Evolutionary conservation across 2,888 invertebrate species (phyloP), one percentile per base, ranked within the genome.

Genomic region (Empis stercorea): DNA sequence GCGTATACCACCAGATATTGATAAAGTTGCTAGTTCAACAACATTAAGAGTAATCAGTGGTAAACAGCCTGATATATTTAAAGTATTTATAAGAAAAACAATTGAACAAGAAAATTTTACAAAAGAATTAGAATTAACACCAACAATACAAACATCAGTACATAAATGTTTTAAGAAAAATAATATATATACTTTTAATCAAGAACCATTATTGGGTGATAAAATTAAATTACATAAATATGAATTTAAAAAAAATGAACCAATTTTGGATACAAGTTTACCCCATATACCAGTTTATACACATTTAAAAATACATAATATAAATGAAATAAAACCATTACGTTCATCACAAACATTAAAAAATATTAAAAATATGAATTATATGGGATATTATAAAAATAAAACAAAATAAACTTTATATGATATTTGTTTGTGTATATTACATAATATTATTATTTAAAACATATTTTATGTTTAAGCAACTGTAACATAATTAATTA

Each of bases 1-100:
- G 56, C 73, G 76, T 32, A 67, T 81, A 53, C 89, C 89, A 4
- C 78, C 81, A 0, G 89, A 91, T 62, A 76, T 89, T 10, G 72
- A 73, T 55, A 77, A 82, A 61, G 74, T 80, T 20, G 83, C 80
- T 51, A 87, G 87, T 57, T 84, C 78, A 45, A 84, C 84, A 16
- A 87, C 87, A 0, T 71, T 85, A 46, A 81, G 84, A 70, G 87
- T 83, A 58, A 66, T 65, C 56, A 70, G 41, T 7, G 50, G 52
- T 14, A 45, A 44, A 7, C 30, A 51, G 42, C 49, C 46, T 37
- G 48, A 54, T 44, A 48, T 7, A 13, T 11, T 45, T 7, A 51
- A 49, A 39, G 23, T 27, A 15, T 36, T 36, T 36, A 16, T 36
- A 36, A 36, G 15, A 36, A 10, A 36, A 15, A 10, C n/a, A n/a